These are phyloP conservation scores for Drosophila kuntzei DNA, from an alignment of 2,888 invertebrate species.

Conservation along the genomic window DNA sequence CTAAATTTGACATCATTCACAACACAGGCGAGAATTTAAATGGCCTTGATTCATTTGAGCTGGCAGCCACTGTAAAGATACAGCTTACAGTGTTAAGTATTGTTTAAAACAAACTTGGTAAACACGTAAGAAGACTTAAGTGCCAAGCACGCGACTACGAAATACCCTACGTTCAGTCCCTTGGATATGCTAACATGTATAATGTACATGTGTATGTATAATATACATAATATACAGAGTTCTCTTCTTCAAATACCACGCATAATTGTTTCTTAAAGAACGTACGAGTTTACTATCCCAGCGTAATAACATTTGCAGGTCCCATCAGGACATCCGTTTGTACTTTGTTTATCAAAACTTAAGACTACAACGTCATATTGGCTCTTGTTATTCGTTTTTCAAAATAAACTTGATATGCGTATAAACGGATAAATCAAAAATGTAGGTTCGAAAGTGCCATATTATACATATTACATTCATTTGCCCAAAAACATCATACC, in stretches of 20 bases:
- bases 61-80: conserved; percentile 5
- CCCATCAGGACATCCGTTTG: no score
- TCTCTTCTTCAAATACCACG: no score
- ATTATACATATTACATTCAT: background rate
- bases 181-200: background rate
- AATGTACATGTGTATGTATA: no score
- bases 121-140: background rate
- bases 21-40: background rate
- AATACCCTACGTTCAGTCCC: background rate
- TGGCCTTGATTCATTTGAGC: conserved; percentile 4
- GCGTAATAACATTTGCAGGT: no score
- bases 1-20: background rate
- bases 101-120: background rate
- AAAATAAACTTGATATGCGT: no score
- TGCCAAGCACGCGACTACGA: background rate
- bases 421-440: background rate
- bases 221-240: no score
- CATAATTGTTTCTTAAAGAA: no score
- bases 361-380: no score
- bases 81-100: conserved; percentile 9
- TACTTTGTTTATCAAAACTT: no score
- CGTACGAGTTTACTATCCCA: no score
- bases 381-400: no score
- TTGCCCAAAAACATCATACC: background rate
- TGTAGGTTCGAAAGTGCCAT: background rate